Conservation (phyloP, 2,888 invertebrate genomes). For the Amorpha juglandis region DNA sequence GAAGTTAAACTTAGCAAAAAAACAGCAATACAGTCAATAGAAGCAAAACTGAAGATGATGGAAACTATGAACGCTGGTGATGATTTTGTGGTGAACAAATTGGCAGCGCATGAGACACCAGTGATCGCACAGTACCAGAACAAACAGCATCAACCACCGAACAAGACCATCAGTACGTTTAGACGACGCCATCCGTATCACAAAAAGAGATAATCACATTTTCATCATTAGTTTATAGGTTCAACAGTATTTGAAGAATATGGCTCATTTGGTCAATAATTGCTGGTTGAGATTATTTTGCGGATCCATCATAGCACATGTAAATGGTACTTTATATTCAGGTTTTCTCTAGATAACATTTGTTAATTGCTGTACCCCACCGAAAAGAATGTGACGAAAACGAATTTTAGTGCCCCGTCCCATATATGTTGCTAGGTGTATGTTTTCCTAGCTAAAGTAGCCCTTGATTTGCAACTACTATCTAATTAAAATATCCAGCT, state of each 20-base stretch:
- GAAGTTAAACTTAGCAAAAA: conserved; percentile 88
- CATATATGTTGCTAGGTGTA: no score
- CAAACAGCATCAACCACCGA: conserved; percentile 70
- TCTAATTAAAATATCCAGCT: no score
- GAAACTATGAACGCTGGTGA: conserved; percentile 87
- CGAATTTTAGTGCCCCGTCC: no score
- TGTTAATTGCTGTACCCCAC: no score
- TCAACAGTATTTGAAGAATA: conserved; percentile 27
- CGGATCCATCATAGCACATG: no score
- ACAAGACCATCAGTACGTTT: conserved; percentile 67
- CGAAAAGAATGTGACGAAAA: no score
- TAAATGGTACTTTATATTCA: no score
- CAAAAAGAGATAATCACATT: conserved; percentile 70
- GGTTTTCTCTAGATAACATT: no score
- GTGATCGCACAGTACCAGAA: conserved; percentile 88
- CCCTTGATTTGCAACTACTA: no score
- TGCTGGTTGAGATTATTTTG: neutral
- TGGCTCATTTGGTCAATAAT: conserved; percentile 1
- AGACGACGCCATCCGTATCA: conserved; percentile 78
- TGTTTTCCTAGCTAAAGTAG: no score
- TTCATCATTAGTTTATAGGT: conserved; percentile 27
- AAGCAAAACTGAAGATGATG: conserved; percentile 93
- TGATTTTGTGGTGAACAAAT: conserved; percentile 90
- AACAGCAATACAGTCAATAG: conserved; percentile 94
- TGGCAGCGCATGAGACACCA: conserved; percentile 86